Base-by-base conservation (phyloP, 2,113 vertebrate species). In the Diglossa brunneiventris region DNA sequence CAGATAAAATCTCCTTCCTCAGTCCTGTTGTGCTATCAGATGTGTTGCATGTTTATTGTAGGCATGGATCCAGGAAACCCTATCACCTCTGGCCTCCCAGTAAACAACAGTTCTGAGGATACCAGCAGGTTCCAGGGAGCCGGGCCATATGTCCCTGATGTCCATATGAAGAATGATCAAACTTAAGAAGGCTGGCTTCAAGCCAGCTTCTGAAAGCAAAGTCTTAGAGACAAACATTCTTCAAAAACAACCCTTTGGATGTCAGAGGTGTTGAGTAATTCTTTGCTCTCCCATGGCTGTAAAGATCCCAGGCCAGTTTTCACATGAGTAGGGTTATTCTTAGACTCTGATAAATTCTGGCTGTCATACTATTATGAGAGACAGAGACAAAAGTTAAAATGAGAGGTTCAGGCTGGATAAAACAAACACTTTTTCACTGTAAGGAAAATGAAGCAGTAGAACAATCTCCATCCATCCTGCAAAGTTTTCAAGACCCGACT, bases 171-270 rank as follows among this genome's bases (percentile, higher is more conserved):
- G 80, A 93, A 96, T 58, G 63, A 93, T 88, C 84, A 82, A 55
- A 83, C 88, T 93, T 83, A 59, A 47, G 77, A 74, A 85, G 70
- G 33, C 27, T 89, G 83, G 92, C 89, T 82, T 56, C 81, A 50
- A 73, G 91, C 93, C 94, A 97, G 66, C 62, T 85, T 95, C 83
- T 91, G 87, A 82, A 89, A 92, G 81, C n/a, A 61, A 83, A 89
- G 23, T 61, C 66, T 78, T 52, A 35, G 66, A 91, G 59, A 79
- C 39, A 92, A 91, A 81, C 49, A 33, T 85, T 58, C 81, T 82
- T 94, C 91, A 73, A 69, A 94, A 92, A 58, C 84, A 91, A 17
- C 28, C 37, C 76, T 73, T 79, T 53, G 66, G 62, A 92, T 73
- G 74, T 94, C 89, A 89, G 89, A 92, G 72, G 58, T 7, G 5